Evolutionary conservation across 2,797 vertebrate species (phyloP).

Genomic region (Enteromius mattozi): DNA sequence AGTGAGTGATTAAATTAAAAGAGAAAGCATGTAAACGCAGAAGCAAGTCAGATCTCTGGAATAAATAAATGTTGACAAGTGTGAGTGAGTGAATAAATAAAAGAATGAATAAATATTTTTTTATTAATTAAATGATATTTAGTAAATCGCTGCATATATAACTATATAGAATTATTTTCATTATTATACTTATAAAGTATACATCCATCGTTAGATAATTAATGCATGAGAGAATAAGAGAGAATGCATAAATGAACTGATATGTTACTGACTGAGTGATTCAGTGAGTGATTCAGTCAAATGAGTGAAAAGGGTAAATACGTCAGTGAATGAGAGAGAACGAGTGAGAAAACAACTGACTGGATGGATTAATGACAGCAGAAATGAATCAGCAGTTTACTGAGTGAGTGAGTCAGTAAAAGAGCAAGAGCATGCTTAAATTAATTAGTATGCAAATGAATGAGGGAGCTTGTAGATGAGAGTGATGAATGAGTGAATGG

Average conservation of each 20-base stretch:
- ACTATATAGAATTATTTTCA: background rate
- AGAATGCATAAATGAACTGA: background rate
- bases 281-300: background rate
- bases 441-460: slow-evolving; percentile 6
- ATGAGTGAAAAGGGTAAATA: background rate
- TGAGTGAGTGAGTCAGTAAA: background rate
- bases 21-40: background rate
- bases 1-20: background rate
- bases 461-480: background rate
- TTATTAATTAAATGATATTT: background rate
- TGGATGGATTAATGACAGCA: background rate
- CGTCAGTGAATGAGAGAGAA: background rate
- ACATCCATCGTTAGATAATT: background rate
- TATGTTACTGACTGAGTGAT: background rate
- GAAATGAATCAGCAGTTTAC: slow-evolving; percentile 12
- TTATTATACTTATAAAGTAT: background rate
- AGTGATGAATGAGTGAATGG: background rate
- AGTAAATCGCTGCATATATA: background rate
- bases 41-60: background rate
- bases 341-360: background rate
- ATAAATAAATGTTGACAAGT: background rate
- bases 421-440: background rate
- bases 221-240: background rate
- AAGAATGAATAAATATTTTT: background rate
- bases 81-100: background rate